Evolutionary conservation across 2,888 invertebrate species (phyloP), one percentile per base, ranked within the genome.

Genomic region (Epsilonema sp.): DNA sequence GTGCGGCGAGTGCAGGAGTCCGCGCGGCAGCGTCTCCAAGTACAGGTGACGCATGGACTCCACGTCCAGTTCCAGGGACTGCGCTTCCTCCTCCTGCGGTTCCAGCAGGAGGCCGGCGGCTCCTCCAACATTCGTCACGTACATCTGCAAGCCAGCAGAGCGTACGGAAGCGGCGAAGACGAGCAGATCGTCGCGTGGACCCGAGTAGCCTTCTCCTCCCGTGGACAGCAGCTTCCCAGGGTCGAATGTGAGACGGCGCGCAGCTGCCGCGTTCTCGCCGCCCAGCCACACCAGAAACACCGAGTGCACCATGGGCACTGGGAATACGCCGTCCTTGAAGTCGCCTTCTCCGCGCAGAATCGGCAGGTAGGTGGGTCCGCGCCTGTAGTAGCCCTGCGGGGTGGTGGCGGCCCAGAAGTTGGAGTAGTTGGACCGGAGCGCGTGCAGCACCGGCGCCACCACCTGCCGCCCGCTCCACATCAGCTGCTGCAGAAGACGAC

Each of bases 381-480:
- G 73, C 53, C 74, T 82, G 63, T 80, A 86, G 51, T 89, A 71
- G 22, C 70, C 70, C 61, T 66, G 75, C 1, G 76, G 72, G 0
- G 80, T 77, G 82, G 92, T 87, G 2, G 81, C 90, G 56, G 82
- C 82, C 92, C 92, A 94, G 67, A 85, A 94, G 67, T 94, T 94
- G 20, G 86, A 85, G 66, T 90, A 92, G 16, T 24, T 43, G 5
- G 38, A 20, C 25, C 19, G 16, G 11, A 26, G 4, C 19, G 26
- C 4, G 5, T n/a, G 43, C 20, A 44, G 22, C 37, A 45, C 21
- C 4, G 45, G 45, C 16, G 45, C 45, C 16, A 31, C 22, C 24
- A 51, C 16, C 8, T 5, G 5, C n/a, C n/a, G 13, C 5, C 22
- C 19, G 47, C 36, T 31, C 11, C 24, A 59, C 0, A 82, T 74